Evolutionary conservation across 2,797 vertebrate species (phyloP).

Genomic region (Chiroxiphia lanceolata): DNA sequence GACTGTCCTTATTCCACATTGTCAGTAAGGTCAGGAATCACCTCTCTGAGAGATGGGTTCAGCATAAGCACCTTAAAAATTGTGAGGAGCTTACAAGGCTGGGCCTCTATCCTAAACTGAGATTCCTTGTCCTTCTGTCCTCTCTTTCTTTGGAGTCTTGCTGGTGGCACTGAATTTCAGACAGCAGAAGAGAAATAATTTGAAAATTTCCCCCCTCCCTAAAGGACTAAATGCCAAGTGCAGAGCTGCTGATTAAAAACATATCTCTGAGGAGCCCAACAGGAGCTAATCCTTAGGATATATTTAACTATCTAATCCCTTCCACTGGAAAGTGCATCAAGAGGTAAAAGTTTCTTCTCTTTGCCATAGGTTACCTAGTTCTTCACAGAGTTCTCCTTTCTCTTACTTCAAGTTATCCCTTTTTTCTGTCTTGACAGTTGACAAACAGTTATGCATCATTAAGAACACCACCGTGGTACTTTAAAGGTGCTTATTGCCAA

Average conservation of each 20-base stretch:
- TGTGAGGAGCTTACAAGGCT: not conserved
- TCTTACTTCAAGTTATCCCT: not conserved
- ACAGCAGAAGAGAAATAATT: not conserved
- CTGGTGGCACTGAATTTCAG: conserved; percentile 11
- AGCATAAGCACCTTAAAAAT: not conserved
- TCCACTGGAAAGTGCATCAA: not conserved
- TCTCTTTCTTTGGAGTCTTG: not conserved
- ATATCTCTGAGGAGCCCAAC: not conserved
- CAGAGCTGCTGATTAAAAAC: conserved; percentile 27
- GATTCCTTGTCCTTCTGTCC: not conserved
- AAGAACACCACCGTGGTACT: not conserved
- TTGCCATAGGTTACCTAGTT: not conserved
- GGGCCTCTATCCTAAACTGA: not conserved
- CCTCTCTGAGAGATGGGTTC: not conserved
- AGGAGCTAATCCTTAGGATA: conserved; percentile 40
- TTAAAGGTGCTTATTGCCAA: not conserved
- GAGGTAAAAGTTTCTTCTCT: not conserved
- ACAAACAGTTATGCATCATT: not conserved
- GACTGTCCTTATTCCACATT: not conserved
- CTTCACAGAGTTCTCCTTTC: not conserved
- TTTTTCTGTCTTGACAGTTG: not conserved
- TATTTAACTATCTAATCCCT: conserved; percentile 41
- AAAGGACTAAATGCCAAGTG: conserved; percentile 14
- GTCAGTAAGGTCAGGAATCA: not conserved
- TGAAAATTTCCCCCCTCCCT: not conserved